Percentiles rank a stretch among this genome's conserved stretches.
These are phyloP conservation scores for Xestia rhomboidea DNA, from an alignment of 2,888 invertebrate genomes.

Conservation along the genomic window DNA sequence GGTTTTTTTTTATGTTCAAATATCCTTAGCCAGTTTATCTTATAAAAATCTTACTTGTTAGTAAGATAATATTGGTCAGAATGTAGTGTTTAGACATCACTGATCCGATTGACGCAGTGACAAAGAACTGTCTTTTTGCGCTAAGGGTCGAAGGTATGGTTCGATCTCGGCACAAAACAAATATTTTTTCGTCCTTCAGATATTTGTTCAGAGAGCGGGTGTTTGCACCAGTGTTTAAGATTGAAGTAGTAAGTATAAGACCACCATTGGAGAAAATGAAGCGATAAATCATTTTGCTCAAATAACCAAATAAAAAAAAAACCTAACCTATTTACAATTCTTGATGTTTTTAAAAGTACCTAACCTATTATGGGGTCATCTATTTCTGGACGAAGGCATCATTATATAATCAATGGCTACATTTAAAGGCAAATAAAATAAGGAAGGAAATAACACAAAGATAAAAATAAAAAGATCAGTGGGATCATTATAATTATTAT, in stretches of 20 bases:
- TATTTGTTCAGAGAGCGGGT: conserved; percentile 29
- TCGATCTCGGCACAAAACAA: conserved; percentile 41
- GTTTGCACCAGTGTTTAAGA: conserved; percentile 43
- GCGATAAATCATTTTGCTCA: not conserved
- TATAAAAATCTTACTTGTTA: conserved; percentile 13
- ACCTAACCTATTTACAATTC: not conserved
- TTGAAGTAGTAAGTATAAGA: conserved; percentile 15
- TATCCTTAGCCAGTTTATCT: not conserved
- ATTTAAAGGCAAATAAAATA: not conserved
- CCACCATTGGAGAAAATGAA: conserved; percentile 28
- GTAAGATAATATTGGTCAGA: not conserved
- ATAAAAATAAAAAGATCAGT: not conserved
- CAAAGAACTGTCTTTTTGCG: conserved; percentile 21
- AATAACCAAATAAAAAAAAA: not conserved
- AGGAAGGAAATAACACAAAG: not conserved
- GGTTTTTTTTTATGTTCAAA: too few relatives aligned
- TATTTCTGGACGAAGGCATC: not conserved
- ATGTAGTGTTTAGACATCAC: conserved; percentile 6
- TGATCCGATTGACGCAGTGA: conserved; percentile 30
- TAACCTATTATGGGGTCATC: not conserved
- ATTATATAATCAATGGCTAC: not conserved
- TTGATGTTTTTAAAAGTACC: not conserved
- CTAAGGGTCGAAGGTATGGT: conserved; percentile 16
- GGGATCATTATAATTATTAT: not conserved
- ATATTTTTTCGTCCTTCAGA: conserved; percentile 40